These are phyloP conservation scores for Mareca strepera DNA, from an alignment of 2,797 vertebrate species.

Conservation along the genomic window DNA sequence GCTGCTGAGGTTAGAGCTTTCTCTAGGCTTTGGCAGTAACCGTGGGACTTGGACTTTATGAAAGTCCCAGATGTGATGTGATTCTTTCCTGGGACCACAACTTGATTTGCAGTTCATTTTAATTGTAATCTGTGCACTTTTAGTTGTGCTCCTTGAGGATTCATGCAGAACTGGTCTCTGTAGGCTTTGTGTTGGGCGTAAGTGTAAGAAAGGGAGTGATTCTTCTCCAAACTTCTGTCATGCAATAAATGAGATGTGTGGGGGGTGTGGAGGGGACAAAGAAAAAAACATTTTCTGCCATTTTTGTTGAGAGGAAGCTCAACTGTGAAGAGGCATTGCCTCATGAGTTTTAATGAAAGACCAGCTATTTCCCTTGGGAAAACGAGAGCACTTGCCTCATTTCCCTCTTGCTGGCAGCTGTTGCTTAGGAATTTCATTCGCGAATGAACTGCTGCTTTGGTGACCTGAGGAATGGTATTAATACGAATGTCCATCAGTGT, in stretches of 20 bases:
- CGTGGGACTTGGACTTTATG: neutral
- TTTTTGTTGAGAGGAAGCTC: constrained; percentile 40
- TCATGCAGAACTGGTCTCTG: neutral
- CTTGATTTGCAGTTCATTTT: neutral
- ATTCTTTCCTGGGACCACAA: neutral
- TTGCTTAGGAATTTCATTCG: constrained; percentile 41
- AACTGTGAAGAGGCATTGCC: constrained; percentile 39
- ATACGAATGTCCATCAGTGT: neutral
- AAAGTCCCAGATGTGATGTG: neutral
- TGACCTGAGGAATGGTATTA: neutral
- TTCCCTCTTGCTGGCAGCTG: constrained; percentile 35
- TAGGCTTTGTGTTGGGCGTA: neutral
- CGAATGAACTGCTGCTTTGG: neutral
- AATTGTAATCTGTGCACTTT: neutral
- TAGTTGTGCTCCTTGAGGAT: neutral
- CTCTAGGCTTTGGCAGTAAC: neutral
- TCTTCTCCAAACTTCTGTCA: neutral
- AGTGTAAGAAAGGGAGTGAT: neutral
- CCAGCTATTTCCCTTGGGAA: constrained; percentile 8
- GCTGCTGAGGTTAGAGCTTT: neutral
- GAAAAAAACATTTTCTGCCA: neutral
- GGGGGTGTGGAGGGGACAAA: neutral
- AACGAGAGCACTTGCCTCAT: constrained; percentile 34
- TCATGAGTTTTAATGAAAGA: constrained; percentile 38
- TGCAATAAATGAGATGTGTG: neutral